A percentile compares a stretch with the other conserved stretches of the same genome.
These are phyloP conservation scores for Agrotis exclamationis DNA, from an alignment of 2,888 invertebrate species.

Conservation along the genomic window DNA sequence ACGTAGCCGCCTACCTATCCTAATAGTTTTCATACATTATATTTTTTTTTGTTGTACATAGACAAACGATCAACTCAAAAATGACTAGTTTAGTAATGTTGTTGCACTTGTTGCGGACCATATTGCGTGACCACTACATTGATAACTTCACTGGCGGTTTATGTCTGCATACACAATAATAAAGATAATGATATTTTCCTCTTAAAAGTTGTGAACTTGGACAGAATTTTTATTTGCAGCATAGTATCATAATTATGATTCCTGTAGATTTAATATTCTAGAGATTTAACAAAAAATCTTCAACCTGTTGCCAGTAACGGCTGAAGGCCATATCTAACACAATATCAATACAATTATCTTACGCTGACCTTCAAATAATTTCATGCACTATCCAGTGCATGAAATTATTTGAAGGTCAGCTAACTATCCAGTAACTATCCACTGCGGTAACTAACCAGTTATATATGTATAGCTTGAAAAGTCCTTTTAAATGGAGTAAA, in stretches of 20 bases:
- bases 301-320: constrained; percentile 3
- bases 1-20: neutral
- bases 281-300: neutral
- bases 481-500: neutral
- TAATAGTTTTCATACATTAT: neutral
- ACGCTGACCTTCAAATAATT: neutral
- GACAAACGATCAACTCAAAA: neutral
- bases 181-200: constrained; percentile 19
- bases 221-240: constrained; percentile 1
- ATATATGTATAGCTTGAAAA: neutral
- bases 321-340: neutral
- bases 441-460: too few relatives aligned
- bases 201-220: neutral
- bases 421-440: too few relatives aligned
- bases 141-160: constrained; percentile 38
- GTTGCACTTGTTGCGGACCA: constrained; percentile 17
- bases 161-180: constrained; percentile 9
- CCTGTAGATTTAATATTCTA: neutral
- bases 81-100: too few relatives aligned
- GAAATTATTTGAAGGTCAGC: too few relatives aligned
- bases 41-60: neutral
- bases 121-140: constrained; percentile 54
- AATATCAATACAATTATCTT: neutral
- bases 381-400: too few relatives aligned
- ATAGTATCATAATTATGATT: neutral